These are phyloP conservation scores for Mactra quadrangularis DNA, from an alignment of 1,140 invertebrate genomes.

Conservation along the genomic window DNA sequence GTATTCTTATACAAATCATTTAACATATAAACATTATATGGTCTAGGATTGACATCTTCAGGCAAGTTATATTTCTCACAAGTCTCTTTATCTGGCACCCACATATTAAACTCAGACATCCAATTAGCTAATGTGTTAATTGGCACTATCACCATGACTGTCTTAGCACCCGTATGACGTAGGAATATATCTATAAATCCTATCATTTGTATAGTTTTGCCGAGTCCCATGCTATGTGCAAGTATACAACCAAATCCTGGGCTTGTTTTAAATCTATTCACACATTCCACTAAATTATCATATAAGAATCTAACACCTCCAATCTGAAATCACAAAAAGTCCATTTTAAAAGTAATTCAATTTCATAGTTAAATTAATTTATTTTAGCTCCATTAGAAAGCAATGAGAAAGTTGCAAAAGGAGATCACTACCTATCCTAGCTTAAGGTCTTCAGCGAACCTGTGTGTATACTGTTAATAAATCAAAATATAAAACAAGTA, in stretches of 20 bases:
- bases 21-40: constrained; percentile 94
- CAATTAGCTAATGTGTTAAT: constrained; percentile 99
- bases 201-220: constrained; percentile 97
- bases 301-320: constrained; percentile 98
- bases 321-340: constrained; percentile 87
- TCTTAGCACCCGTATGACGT: constrained; percentile 93
- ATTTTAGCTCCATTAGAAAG: no score
- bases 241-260: constrained; percentile 98
- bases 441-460: no score
- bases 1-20: constrained; percentile 98
- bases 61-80: constrained; percentile 55
- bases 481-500: no score
- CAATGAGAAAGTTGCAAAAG: no score
- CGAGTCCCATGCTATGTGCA: constrained; percentile 99
- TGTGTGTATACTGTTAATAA: no score
- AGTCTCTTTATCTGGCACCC: constrained; percentile 87
- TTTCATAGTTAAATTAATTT: no score
- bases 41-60: constrained; percentile 86
- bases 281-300: constrained; percentile 97
- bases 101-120: constrained; percentile 98
- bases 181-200: constrained; percentile 98
- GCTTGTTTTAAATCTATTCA: constrained; percentile 93
- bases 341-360: neutral
- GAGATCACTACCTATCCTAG: no score
- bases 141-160: constrained; percentile 98